phyloP scores from a whole-genome alignment of 2,888 invertebrate genomes.

The Drosophila imparisetae region DNA sequence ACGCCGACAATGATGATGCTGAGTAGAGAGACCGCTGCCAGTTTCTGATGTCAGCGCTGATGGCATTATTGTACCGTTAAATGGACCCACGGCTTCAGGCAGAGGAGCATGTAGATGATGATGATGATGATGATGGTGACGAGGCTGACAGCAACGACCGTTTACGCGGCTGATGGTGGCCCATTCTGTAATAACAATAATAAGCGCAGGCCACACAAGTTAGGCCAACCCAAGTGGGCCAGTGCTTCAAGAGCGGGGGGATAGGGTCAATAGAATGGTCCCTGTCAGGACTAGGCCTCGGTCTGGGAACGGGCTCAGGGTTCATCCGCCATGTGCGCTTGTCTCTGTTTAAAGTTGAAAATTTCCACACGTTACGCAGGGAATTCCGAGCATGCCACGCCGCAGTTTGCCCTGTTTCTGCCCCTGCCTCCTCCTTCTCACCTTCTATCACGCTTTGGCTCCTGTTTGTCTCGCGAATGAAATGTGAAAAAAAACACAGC shows the following conservation, averaged over 20 bases:
- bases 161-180: constrained; percentile 74
- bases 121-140: constrained; percentile 33
- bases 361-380: constrained; percentile 55
- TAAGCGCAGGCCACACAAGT: constrained; percentile 35
- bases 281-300: neutral
- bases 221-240: constrained; percentile 22
- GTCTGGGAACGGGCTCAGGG: neutral
- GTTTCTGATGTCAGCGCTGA: constrained; percentile 5
- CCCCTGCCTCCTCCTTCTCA: neutral
- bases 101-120: constrained; percentile 25
- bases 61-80: constrained; percentile 17
- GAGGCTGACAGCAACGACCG: constrained; percentile 74
- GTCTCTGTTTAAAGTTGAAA: constrained; percentile 38
- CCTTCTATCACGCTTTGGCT: neutral
- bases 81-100: constrained; percentile 2
- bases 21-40: constrained; percentile 7
- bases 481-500: constrained; percentile 20
- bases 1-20: constrained; percentile 43
- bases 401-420: constrained; percentile 1
- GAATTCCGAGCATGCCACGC: constrained; percentile 7
- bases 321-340: constrained; percentile 20
- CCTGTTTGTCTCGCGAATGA: constrained; percentile 22
- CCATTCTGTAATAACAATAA: constrained; percentile 74
- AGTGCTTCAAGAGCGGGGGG: neutral
- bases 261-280: constrained; percentile 10